These are phyloP conservation scores for Chionodraco myersi DNA, from an alignment of 2,113 vertebrate genomes.

Conservation along the genomic window DNA sequence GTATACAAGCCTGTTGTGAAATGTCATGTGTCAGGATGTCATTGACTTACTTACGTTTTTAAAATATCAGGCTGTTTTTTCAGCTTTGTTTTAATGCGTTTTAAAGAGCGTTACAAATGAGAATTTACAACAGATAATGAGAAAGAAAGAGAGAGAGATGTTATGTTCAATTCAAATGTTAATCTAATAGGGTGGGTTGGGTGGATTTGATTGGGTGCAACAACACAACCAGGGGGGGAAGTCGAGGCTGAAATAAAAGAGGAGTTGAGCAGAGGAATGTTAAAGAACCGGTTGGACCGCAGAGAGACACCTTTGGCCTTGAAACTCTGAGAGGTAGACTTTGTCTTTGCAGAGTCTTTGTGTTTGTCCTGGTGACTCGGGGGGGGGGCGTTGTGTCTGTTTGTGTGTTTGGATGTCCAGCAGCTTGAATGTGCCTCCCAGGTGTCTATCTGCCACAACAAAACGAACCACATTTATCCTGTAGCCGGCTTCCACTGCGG, in stretches of 20 bases:
- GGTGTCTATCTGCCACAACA: constrained; percentile 49
- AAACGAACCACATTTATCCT: constrained; percentile 39
- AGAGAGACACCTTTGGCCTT: constrained; percentile 55
- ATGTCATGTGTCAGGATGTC: no score
- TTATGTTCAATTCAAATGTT: not conserved
- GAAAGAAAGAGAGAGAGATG: not conserved
- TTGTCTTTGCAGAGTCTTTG: constrained; percentile 59
- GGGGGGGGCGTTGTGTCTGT: constrained; percentile 26
- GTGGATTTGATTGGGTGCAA: not conserved
- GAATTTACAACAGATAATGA: not conserved
- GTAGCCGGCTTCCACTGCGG: constrained; percentile 21
- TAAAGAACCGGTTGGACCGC: constrained; percentile 18
- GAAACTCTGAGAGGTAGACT: constrained; percentile 35
- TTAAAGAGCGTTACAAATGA: no score
- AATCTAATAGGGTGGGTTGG: not conserved
- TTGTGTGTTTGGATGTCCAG: constrained; percentile 44
- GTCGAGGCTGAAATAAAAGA: constrained; percentile 5
- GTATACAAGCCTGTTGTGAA: not conserved
- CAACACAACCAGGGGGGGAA: constrained; percentile 9
- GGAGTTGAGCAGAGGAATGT: constrained; percentile 21
- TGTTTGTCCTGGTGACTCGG: constrained; percentile 49
- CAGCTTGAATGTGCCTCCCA: constrained; percentile 53
- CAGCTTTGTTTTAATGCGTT: no score
- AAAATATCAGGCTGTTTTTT: no score
- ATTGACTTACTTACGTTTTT: no score